These are phyloP conservation scores for Dendrocincla tyrannina DNA, from an alignment of 2,797 vertebrate genomes.

Conservation along the genomic window DNA sequence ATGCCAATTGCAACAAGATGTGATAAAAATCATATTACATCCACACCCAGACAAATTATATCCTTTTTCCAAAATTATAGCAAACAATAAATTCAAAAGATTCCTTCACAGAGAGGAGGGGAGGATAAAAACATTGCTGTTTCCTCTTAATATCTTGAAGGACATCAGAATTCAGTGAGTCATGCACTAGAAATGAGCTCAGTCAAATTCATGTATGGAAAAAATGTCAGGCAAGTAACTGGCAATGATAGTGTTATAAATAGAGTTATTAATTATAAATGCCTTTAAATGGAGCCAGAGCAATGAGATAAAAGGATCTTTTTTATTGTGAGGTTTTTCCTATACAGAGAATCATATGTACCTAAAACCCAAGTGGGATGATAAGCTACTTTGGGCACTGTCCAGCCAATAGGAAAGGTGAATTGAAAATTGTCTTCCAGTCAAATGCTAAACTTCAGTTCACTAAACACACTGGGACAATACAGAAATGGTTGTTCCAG, in stretches of 20 bases:
- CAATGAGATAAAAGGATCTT: background rate
- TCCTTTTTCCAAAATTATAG: background rate
- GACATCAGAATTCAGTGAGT: conserved; percentile 26
- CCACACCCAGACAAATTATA: background rate
- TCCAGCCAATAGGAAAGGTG: background rate
- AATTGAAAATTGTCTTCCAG: background rate
- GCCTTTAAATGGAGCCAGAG: background rate
- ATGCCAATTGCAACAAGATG: background rate
- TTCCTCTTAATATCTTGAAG: conserved; percentile 27
- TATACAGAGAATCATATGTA: background rate
- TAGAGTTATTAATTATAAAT: conserved; percentile 23
- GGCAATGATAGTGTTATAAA: background rate
- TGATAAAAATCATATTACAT: background rate
- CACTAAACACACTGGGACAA: background rate
- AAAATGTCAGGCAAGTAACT: background rate
- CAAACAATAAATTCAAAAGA: background rate
- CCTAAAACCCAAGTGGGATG: background rate
- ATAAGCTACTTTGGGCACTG: background rate
- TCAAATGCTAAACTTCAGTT: background rate
- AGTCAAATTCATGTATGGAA: background rate
- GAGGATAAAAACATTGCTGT: background rate
- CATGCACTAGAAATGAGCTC: background rate
- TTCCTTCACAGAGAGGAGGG: background rate
- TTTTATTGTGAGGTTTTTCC: background rate
- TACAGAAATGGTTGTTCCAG: background rate